Conservation (phyloP, 2,113 vertebrate species). For the Ranitomeya variabilis region DNA sequence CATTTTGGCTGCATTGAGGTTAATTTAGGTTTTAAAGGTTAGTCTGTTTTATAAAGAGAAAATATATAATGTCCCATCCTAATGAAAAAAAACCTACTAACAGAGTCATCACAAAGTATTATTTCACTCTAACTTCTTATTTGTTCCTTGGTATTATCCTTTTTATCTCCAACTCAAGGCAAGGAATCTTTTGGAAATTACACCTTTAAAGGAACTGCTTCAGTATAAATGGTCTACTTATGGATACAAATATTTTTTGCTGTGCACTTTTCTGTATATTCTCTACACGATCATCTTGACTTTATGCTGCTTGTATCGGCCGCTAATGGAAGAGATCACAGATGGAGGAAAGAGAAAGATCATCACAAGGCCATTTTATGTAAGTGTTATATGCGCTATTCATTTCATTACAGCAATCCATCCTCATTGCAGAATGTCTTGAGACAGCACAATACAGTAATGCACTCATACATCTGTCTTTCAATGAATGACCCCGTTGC, state of each 20-base stretch:
- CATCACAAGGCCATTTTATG: slow-evolving; percentile 57
- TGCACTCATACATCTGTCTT: slow-evolving; percentile 39
- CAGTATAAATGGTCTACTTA: slow-evolving; percentile 55
- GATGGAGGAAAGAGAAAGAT: slow-evolving; percentile 47
- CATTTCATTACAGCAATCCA: slow-evolving; percentile 35
- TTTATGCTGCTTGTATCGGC: slow-evolving; percentile 56
- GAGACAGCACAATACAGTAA: slow-evolving; percentile 47
- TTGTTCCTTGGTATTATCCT: neutral
- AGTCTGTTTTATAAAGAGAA: neutral
- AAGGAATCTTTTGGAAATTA: slow-evolving; percentile 53
- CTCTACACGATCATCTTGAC: slow-evolving; percentile 56
- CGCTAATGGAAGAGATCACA: slow-evolving; percentile 35
- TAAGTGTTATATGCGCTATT: slow-evolving; percentile 44
- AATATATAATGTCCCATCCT: neutral
- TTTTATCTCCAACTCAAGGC: slow-evolving; percentile 34
- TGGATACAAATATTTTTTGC: slow-evolving; percentile 58
- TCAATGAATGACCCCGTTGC: slow-evolving; percentile 27
- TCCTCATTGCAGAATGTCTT: slow-evolving; percentile 44
- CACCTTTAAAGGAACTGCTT: slow-evolving; percentile 55
- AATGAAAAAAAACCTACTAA: slow-evolving; percentile 15
- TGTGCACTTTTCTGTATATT: slow-evolving; percentile 58
- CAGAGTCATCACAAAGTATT: slow-evolving; percentile 6
- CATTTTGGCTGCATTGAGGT: neutral
- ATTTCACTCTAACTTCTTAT: slow-evolving; percentile 9
- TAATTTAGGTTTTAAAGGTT: slow-evolving; percentile 39